These are phyloP conservation scores for Piscicola geometra DNA, from an alignment of 2,888 invertebrate genomes.

Conservation along the genomic window DNA sequence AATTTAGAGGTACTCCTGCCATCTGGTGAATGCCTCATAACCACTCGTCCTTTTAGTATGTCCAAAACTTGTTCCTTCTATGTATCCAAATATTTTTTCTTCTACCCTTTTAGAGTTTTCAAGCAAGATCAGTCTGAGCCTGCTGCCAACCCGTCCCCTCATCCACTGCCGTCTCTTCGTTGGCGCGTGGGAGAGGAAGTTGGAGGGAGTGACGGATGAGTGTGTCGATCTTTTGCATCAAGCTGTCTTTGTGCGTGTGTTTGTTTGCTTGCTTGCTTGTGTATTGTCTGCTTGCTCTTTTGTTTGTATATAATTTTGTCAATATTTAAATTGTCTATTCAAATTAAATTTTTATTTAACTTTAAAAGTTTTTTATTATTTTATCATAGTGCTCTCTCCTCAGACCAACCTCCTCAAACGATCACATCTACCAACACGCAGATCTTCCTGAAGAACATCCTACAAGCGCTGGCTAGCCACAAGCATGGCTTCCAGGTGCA, in stretches of 20 bases:
- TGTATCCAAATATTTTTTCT: slow-evolving; percentile 1
- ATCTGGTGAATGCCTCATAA: background rate
- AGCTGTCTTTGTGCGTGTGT: slow-evolving; percentile 60
- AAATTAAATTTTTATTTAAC: too few relatives aligned
- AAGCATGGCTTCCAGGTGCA: slow-evolving; percentile 7
- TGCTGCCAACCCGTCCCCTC: slow-evolving; percentile 77
- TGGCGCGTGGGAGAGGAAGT: slow-evolving; percentile 81
- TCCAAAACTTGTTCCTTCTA: background rate
- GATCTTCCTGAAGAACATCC: slow-evolving; percentile 27
- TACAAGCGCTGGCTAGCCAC: slow-evolving; percentile 17
- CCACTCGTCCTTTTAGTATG: too few relatives aligned
- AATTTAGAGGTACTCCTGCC: slow-evolving; percentile 37
- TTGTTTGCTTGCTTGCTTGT: too few relatives aligned
- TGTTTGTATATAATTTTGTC: background rate
- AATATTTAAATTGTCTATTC: too few relatives aligned
- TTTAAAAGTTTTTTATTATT: too few relatives aligned
- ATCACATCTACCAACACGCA: too few relatives aligned
- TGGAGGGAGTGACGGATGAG: slow-evolving; percentile 72
- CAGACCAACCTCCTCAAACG: too few relatives aligned
- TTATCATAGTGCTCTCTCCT: too few relatives aligned
- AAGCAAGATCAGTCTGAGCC: slow-evolving; percentile 64
- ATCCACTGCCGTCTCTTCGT: slow-evolving; percentile 77
- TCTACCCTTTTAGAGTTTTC: background rate
- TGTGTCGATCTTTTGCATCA: slow-evolving; percentile 77
- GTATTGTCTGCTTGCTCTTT: too few relatives aligned